Percentiles rank a stretch among this genome's conserved stretches.
Evolutionary conservation across 2,888 invertebrate genomes (phyloP).

Genomic region (Orthosia cruda): DNA sequence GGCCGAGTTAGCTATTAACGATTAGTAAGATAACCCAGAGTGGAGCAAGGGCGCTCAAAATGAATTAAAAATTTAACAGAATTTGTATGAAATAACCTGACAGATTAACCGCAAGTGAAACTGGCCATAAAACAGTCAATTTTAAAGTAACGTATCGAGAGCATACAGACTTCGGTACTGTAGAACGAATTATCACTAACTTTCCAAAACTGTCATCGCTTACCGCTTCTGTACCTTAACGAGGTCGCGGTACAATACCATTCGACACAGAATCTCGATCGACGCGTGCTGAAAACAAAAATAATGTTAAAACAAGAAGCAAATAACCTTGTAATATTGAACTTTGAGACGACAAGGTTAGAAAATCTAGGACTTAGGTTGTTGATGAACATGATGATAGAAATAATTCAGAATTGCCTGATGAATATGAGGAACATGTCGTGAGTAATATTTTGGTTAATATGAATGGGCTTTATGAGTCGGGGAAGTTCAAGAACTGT

Average conservation of each 20-base stretch:
- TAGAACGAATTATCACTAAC: slow-evolving; percentile 39
- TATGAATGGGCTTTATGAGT: not conserved
- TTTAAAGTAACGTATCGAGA: slow-evolving; percentile 22
- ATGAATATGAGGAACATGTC: not conserved
- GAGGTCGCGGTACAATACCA: slow-evolving; percentile 57
- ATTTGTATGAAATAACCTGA: not conserved
- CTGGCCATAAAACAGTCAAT: slow-evolving; percentile 14
- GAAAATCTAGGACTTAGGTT: slow-evolving; percentile 38
- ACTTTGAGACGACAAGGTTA: slow-evolving; percentile 36
- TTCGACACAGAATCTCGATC: slow-evolving; percentile 52
- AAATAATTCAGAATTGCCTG: not conserved
- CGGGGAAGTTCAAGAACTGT: not conserved
- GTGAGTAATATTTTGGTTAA: not conserved
- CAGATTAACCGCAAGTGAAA: not conserved
- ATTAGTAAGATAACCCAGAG: too few relatives aligned
- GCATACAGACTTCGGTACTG: slow-evolving; percentile 14
- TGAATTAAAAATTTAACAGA: not conserved
- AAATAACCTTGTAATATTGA: slow-evolving; percentile 44
- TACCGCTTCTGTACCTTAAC: slow-evolving; percentile 43
- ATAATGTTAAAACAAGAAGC: slow-evolving; percentile 26
- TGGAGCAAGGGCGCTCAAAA: too few relatives aligned
- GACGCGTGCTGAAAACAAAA: slow-evolving; percentile 61
- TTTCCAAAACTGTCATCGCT: slow-evolving; percentile 61
- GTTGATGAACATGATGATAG: slow-evolving; percentile 5
- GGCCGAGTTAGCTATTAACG: too few relatives aligned